phyloP scores from a whole-genome alignment of 2,113 vertebrate genomes.

The Cyphomyrus plagiostoma region DNA sequence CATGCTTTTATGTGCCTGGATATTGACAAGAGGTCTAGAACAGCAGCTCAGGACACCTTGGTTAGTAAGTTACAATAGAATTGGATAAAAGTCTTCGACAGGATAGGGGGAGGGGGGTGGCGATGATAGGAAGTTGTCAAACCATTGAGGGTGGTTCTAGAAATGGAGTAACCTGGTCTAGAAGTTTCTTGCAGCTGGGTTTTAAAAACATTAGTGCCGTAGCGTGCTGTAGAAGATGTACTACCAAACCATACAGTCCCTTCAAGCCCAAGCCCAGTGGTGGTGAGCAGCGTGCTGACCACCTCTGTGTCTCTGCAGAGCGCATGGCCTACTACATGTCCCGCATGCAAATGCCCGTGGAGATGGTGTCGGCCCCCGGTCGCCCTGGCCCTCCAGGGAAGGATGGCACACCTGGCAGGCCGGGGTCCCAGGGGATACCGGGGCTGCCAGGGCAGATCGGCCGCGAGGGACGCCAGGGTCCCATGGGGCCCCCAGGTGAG shows the following conservation, averaged over 20 bases:
- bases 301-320: conserved; percentile 59
- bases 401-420: conserved; percentile 70
- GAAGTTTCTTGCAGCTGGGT: not conserved
- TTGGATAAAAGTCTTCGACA: not conserved
- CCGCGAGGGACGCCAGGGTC: conserved; percentile 78
- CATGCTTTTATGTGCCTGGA: not conserved
- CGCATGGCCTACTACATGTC: conserved; percentile 91
- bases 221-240: not conserved
- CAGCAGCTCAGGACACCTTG: not conserved
- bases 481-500: conserved; percentile 73
- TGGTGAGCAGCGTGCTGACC: not conserved
- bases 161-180: not conserved
- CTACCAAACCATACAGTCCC: not conserved
- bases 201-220: not conserved
- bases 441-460: conserved; percentile 84
- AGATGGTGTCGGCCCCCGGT: conserved; percentile 75
- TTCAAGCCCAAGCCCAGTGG: not conserved
- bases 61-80: not conserved
- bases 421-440: conserved; percentile 69
- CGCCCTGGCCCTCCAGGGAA: conserved; percentile 86
- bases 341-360: conserved; percentile 78
- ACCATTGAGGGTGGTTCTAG: not conserved
- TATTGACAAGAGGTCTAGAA: not conserved
- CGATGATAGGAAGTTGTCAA: not conserved
- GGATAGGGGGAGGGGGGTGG: not conserved